Percentiles rank a stretch among this genome's conserved stretches.
Conservation (phyloP, 2,888 invertebrate species). For the Pseudoips prasinana region DNA sequence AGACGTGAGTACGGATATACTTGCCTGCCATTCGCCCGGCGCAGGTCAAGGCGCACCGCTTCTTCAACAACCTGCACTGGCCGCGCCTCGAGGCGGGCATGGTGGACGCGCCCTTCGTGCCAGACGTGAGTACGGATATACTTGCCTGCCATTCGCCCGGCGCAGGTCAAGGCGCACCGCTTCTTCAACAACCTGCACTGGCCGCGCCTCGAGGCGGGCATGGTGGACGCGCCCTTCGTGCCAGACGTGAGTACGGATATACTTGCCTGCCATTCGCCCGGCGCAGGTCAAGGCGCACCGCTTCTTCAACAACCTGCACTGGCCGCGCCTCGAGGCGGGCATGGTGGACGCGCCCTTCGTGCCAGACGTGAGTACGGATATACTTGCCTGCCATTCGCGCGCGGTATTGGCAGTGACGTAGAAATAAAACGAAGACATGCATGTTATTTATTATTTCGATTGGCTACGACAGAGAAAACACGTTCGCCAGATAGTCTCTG, state of each 20-base stretch:
- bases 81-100: constrained; percentile 98
- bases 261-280: too few species aligned
- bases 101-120: constrained; percentile 84
- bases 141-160: too few species aligned
- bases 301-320: constrained; percentile 92
- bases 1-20: constrained; percentile 65
- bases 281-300: constrained; percentile 81
- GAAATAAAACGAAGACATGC: too few species aligned
- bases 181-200: constrained; percentile 94
- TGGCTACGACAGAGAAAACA: too few species aligned
- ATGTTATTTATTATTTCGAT: too few species aligned
- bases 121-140: constrained; percentile 67
- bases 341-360: constrained; percentile 87
- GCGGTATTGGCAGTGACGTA: too few species aligned
- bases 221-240: constrained; percentile 86
- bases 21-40: too few species aligned
- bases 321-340: constrained; percentile 98
- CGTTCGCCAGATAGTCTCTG: too few species aligned
- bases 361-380: constrained; percentile 66
- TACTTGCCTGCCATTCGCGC: too few species aligned
- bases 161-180: constrained; percentile 81
- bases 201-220: constrained; percentile 98
- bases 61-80: constrained; percentile 94
- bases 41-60: constrained; percentile 83
- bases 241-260: constrained; percentile 69